These are phyloP conservation scores for Mirounga angustirostris DNA, from an alignment of 2,113 vertebrate species.

Conservation along the genomic window DNA sequence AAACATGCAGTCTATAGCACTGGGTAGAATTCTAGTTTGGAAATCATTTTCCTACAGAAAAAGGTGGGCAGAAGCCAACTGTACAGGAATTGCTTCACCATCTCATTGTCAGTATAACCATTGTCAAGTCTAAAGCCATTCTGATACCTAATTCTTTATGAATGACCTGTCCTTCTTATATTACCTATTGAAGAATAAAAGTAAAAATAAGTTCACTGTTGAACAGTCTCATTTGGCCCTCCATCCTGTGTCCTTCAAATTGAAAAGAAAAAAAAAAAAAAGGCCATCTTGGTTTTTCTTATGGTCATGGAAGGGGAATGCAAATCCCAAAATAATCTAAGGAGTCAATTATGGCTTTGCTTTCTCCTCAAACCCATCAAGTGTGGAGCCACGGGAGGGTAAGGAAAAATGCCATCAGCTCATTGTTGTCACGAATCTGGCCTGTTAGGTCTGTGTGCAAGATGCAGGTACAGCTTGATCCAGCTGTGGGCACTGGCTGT, in stretches of 20 bases:
- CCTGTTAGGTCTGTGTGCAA: too few species aligned
- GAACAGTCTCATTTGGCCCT: neutral
- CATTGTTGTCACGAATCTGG: accelerated
- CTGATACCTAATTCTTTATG: neutral
- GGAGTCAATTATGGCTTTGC: neutral
- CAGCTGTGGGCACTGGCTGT: accelerated
- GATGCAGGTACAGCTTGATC: too few species aligned
- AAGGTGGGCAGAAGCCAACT: neutral
- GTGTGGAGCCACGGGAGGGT: accelerated
- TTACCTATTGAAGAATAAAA: neutral
- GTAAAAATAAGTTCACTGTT: neutral
- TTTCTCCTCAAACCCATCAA: neutral
- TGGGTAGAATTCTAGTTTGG: neutral
- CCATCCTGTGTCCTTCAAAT: neutral
- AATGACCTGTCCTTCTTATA: neutral
- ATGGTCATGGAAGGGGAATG: accelerated
- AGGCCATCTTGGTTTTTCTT: neutral
- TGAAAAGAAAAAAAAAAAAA: neutral
- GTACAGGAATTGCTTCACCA: accelerated
- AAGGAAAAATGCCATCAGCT: accelerated
- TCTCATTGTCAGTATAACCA: accelerated
- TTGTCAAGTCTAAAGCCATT: neutral
- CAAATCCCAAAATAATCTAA: accelerated
- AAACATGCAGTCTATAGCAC: neutral
- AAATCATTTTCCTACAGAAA: neutral